Conservation (phyloP, 2,888 invertebrate species). For the Acleris holmiana region DNA sequence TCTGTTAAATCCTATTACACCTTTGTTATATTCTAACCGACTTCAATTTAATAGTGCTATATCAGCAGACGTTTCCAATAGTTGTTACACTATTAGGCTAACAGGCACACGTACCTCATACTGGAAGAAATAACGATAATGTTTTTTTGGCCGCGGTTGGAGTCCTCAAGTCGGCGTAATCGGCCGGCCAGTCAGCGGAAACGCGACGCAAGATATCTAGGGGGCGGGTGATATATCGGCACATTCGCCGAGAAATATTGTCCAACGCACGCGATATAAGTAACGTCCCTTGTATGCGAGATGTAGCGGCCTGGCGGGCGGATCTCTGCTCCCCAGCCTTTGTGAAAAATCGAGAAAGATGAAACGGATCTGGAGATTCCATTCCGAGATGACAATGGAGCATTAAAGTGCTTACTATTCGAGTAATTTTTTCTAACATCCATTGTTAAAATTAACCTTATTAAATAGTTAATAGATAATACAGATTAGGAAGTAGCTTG, state of each 20-base stretch:
- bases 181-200: conserved; percentile 61
- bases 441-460: too few species aligned
- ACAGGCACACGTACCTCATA: conserved; percentile 2
- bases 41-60: too few species aligned
- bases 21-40: too few species aligned
- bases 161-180: conserved; percentile 39
- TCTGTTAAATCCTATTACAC: too few species aligned
- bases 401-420: neutral
- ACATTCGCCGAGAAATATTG: conserved; percentile 70
- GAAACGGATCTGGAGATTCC: conserved; percentile 22
- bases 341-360: conserved; percentile 44
- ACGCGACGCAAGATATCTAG: conserved; percentile 66
- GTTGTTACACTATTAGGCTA: neutral
- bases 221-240: conserved; percentile 74
- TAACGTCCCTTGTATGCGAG: conserved; percentile 55
- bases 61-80: too few species aligned
- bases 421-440: too few species aligned
- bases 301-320: conserved; percentile 42
- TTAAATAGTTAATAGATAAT: too few species aligned
- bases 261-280: conserved; percentile 62
- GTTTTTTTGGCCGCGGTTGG: conserved; percentile 41
- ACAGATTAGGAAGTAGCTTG: too few species aligned
- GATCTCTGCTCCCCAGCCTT: conserved; percentile 43
- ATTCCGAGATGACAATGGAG: conserved; percentile 4
- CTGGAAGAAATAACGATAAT: conserved; percentile 35